Conservation (phyloP, 2,888 invertebrate species). For the Cynaeus angustus region DNA sequence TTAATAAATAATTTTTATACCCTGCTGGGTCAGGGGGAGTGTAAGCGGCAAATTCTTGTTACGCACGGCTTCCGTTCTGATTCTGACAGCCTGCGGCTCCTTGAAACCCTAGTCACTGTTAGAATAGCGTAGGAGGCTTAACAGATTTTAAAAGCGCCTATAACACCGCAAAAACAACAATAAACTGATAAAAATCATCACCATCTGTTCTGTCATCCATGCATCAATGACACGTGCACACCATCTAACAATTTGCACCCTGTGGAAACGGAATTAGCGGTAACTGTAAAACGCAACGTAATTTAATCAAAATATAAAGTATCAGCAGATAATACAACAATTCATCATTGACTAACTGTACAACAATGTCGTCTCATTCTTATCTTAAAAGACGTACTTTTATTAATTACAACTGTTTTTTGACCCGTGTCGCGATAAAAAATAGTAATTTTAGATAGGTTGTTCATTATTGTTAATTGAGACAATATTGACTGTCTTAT, state of each 20-base stretch:
- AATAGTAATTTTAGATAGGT: slow-evolving; percentile 15
- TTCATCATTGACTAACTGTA: slow-evolving; percentile 41
- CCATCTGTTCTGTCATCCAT: slow-evolving; percentile 25
- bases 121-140: neutral
- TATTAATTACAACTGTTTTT: slow-evolving; percentile 34
- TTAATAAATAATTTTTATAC: too few species aligned
- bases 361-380: slow-evolving; percentile 18
- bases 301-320: slow-evolving; percentile 46
- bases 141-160: neutral
- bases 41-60: neutral
- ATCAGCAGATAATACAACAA: slow-evolving; percentile 30
- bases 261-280: slow-evolving; percentile 36
- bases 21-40: neutral
- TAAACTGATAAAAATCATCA: slow-evolving; percentile 1
- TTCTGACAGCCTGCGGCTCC: slow-evolving; percentile 3
- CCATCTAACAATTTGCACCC: slow-evolving; percentile 40
- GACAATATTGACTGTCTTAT: slow-evolving; percentile 42
- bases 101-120: neutral
- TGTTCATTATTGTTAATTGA: slow-evolving; percentile 15
- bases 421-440: slow-evolving; percentile 12
- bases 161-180: neutral
- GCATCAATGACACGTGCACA: slow-evolving; percentile 38
- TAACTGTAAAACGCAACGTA: slow-evolving; percentile 40
- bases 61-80: neutral
- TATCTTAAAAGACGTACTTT: slow-evolving; percentile 9